Conservation (phyloP, 2,113 vertebrate species). For the Dendrocopos noguchii region DNA sequence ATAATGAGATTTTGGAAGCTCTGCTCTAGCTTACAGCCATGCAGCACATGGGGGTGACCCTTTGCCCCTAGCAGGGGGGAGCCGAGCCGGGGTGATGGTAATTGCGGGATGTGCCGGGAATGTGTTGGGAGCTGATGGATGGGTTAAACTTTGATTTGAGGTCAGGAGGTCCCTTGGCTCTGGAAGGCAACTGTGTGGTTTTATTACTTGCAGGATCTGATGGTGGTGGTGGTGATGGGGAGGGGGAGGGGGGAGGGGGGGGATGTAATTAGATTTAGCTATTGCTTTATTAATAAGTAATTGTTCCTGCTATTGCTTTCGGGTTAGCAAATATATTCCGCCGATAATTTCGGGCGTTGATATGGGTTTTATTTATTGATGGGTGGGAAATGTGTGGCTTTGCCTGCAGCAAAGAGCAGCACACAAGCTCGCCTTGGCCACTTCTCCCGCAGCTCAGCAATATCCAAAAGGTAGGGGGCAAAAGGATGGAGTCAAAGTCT, state of each 20-base stretch:
- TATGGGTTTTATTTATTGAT: conserved; percentile 74
- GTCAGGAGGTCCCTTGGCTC: conserved; percentile 75
- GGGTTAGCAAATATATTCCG: conserved; percentile 69
- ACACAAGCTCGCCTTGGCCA: background rate
- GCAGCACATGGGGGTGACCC: conserved; percentile 60
- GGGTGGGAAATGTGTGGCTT: conserved; percentile 33
- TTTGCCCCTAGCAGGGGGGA: conserved; percentile 69
- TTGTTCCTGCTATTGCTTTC: conserved; percentile 54
- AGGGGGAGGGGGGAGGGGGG: background rate
- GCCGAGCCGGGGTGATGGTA: conserved; percentile 67
- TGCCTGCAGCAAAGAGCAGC: conserved; percentile 19
- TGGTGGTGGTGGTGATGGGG: background rate
- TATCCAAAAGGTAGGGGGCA: too few relatives aligned
- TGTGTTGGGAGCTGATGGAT: conserved; percentile 74
- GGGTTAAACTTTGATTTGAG: conserved; percentile 76
- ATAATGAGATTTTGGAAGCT: conserved; percentile 89
- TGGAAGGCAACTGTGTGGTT: conserved; percentile 70
- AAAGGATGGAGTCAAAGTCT: too few relatives aligned
- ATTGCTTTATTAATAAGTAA: conserved; percentile 84
- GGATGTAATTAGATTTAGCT: conserved; percentile 82
- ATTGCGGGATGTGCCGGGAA: conserved; percentile 75
- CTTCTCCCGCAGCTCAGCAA: background rate
- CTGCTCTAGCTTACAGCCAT: conserved; percentile 74
- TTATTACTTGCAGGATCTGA: conserved; percentile 78
- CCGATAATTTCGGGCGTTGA: conserved; percentile 70